Conservation (phyloP, 2,888 invertebrate genomes). For the Lycocerus yunnanus region DNA sequence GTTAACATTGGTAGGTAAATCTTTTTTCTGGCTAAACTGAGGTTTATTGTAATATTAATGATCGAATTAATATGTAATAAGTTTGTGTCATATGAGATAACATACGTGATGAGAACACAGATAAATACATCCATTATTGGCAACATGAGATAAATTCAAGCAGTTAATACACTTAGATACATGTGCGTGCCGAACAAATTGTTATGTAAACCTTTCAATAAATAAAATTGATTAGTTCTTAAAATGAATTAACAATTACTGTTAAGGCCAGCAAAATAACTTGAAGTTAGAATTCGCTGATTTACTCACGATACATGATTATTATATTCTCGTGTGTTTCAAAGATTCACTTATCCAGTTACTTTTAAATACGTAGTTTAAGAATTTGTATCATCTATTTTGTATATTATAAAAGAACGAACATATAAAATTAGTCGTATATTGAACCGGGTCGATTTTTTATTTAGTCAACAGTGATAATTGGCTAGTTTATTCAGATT, state of each 20-base stretch:
- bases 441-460: background rate
- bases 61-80: constrained; percentile 16
- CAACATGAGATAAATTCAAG: constrained; percentile 8
- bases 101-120: constrained; percentile 11
- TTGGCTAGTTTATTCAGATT: too few relatives aligned
- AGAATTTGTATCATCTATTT: background rate
- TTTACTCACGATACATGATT: background rate
- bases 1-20: background rate
- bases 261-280: background rate
- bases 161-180: constrained; percentile 1
- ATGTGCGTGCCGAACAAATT: background rate
- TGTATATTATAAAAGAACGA: too few relatives aligned
- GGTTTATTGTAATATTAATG: constrained; percentile 13
- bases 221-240: background rate
- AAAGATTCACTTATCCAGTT: background rate
- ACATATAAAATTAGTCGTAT: background rate
- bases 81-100: constrained; percentile 8
- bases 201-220: background rate
- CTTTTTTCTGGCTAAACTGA: constrained; percentile 1
- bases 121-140: constrained; percentile 15
- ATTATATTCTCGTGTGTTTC: background rate
- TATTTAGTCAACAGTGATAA: background rate
- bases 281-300: background rate
- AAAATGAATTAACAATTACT: background rate
- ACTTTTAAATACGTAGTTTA: background rate